phyloP scores from a whole-genome alignment of 1,140 invertebrate species.

The Hyposmocoma kahamanoa region DNA sequence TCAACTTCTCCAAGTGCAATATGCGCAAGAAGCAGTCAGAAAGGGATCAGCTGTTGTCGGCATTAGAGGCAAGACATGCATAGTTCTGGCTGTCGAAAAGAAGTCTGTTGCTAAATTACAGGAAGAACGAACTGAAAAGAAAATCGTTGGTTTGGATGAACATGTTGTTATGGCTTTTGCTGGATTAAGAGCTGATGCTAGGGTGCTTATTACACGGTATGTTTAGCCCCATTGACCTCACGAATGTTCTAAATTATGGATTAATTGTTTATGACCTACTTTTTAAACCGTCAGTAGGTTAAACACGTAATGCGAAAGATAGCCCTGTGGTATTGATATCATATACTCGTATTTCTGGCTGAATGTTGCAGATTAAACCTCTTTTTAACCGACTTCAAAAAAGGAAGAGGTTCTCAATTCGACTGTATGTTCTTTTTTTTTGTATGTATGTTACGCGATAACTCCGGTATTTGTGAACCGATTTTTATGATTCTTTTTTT shows the following conservation, averaged over 20 bases:
- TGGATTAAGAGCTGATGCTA: conserved; percentile 33
- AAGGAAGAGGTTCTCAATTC: too few relatives aligned
- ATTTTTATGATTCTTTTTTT: too few relatives aligned
- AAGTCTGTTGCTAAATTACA: conserved; percentile 22
- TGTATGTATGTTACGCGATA: too few relatives aligned
- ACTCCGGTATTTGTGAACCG: too few relatives aligned
- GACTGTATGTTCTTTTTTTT: too few relatives aligned
- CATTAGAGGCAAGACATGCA: conserved; percentile 16
- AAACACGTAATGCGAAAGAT: too few relatives aligned
- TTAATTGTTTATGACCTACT: background rate
- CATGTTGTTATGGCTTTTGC: conserved; percentile 32
- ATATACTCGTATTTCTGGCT: too few relatives aligned
- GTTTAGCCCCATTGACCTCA: too few relatives aligned
- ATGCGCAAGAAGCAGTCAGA: conserved; percentile 32
- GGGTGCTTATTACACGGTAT: conserved; percentile 29
- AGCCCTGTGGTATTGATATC: too few relatives aligned
- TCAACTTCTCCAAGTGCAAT: conserved; percentile 35
- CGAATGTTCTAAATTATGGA: background rate
- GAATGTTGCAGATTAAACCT: too few relatives aligned
- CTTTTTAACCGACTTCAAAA: too few relatives aligned
- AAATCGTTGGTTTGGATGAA: conserved; percentile 33
- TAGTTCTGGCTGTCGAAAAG: conserved; percentile 32
- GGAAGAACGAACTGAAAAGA: conserved; percentile 33
- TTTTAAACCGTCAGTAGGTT: too few relatives aligned
- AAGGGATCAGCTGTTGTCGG: conserved; percentile 31